Evolutionary conservation across 2,888 invertebrate species (phyloP).

Genomic region (Papilio gigon): DNA sequence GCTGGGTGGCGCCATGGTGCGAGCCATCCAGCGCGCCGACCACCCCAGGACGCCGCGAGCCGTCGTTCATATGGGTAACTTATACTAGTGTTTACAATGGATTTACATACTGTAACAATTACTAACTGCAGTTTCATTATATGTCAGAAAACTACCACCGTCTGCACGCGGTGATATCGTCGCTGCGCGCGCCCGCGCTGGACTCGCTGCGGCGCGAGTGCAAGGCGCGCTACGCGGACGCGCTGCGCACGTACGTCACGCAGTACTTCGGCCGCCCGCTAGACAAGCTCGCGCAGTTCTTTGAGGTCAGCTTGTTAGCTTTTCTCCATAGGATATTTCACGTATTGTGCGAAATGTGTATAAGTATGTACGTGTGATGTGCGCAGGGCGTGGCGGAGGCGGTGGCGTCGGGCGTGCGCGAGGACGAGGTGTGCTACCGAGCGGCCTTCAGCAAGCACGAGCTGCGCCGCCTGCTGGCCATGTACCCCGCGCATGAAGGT

Average conservation of each 20-base stretch:
- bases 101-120: too few relatives aligned
- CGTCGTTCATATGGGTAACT: slow-evolving; percentile 89
- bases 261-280: slow-evolving; percentile 93
- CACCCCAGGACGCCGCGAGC: slow-evolving; percentile 96
- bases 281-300: slow-evolving; percentile 89
- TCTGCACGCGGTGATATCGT: slow-evolving; percentile 92
- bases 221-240: slow-evolving; percentile 94
- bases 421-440: slow-evolving; percentile 98
- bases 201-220: slow-evolving; percentile 95
- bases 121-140: too few relatives aligned
- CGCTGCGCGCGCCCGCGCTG: slow-evolving; percentile 94
- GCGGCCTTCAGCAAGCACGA: slow-evolving; percentile 98
- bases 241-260: slow-evolving; percentile 94
- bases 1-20: slow-evolving; percentile 91
- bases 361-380: background rate
- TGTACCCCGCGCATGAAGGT: slow-evolving; percentile 87
- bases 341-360: background rate
- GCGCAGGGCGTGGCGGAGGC: slow-evolving; percentile 92
- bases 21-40: slow-evolving; percentile 90
- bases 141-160: slow-evolving; percentile 94
- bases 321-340: too few relatives aligned
- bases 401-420: slow-evolving; percentile 96
- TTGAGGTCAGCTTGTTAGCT: slow-evolving; percentile 89
- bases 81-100: too few relatives aligned
- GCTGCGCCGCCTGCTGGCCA: slow-evolving; percentile 95